phyloP scores from a whole-genome alignment of 2,113 vertebrate species.

The Bucco capensis region DNA sequence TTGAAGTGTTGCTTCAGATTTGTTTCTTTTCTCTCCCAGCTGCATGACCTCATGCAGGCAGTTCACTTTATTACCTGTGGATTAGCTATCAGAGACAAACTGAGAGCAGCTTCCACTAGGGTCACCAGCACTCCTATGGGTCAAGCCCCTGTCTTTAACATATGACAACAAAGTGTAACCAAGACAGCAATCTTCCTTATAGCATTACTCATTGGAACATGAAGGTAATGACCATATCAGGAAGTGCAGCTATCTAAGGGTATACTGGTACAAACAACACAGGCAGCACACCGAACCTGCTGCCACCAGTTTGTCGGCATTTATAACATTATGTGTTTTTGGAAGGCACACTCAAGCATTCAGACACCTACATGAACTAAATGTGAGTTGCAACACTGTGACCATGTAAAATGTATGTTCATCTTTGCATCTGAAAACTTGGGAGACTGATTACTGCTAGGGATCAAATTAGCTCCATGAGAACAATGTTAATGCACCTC shows the following conservation, averaged over 20 bases:
- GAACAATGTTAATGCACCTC: background rate
- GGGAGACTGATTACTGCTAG: background rate
- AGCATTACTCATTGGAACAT: conserved; percentile 4
- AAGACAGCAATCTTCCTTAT: background rate
- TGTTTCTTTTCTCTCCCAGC: background rate
- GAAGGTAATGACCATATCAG: background rate
- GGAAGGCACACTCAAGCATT: background rate
- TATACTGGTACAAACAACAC: background rate
- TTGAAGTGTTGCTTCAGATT: conserved; percentile 5
- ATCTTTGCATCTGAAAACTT: background rate
- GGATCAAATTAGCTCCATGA: background rate
- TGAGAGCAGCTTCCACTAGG: background rate
- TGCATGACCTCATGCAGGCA: background rate
- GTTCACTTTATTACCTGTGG: background rate
- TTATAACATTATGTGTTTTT: background rate
- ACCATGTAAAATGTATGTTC: background rate
- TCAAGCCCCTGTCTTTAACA: background rate
- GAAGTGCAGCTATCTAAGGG: background rate
- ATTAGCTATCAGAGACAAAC: background rate
- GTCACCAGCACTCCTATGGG: background rate
- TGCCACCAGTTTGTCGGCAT: background rate
- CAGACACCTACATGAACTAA: background rate
- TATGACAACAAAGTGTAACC: conserved; percentile 23
- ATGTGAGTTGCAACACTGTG: background rate
- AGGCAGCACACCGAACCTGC: conserved; percentile 8